These are phyloP conservation scores for Julus scandinavius DNA, from an alignment of 2,888 invertebrate genomes.

Conservation along the genomic window DNA sequence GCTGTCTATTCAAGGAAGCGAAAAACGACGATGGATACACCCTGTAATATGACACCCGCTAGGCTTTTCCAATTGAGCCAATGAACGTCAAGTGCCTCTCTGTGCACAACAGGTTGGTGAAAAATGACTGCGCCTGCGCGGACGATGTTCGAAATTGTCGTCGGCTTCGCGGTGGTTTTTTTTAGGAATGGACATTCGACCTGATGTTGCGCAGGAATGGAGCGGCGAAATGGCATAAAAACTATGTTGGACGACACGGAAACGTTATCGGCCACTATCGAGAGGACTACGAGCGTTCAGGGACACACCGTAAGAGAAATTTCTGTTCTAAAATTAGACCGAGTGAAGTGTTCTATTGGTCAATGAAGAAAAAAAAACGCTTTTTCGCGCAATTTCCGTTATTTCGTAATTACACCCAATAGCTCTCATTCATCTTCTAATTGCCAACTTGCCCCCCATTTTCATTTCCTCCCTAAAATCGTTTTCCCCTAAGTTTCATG, in stretches of 20 bases:
- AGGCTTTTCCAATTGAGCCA: neutral
- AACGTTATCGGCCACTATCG: constrained; percentile 18
- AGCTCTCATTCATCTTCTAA: neutral
- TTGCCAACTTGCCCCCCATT: neutral
- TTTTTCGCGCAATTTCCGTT: neutral
- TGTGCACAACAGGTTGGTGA: neutral
- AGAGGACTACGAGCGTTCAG: constrained; percentile 25
- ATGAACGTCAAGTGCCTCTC: neutral
- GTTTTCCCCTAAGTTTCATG: neutral
- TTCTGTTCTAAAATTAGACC: neutral
- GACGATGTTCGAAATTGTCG: neutral
- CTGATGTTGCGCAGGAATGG: neutral
- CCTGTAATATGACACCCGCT: neutral
- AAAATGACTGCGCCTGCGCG: neutral
- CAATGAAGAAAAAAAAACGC: neutral
- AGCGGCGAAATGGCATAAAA: constrained; percentile 14
- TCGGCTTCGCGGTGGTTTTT: neutral
- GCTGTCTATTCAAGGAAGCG: no score
- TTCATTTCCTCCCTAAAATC: neutral
- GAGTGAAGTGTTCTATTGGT: neutral
- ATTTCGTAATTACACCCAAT: neutral
- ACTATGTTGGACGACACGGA: constrained; percentile 20
- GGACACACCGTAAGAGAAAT: neutral
- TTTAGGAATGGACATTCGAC: constrained; percentile 4
- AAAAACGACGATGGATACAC: neutral